These are phyloP conservation scores for Engystomops pustulosus DNA, from an alignment of 2,113 vertebrate genomes.

Conservation along the genomic window DNA sequence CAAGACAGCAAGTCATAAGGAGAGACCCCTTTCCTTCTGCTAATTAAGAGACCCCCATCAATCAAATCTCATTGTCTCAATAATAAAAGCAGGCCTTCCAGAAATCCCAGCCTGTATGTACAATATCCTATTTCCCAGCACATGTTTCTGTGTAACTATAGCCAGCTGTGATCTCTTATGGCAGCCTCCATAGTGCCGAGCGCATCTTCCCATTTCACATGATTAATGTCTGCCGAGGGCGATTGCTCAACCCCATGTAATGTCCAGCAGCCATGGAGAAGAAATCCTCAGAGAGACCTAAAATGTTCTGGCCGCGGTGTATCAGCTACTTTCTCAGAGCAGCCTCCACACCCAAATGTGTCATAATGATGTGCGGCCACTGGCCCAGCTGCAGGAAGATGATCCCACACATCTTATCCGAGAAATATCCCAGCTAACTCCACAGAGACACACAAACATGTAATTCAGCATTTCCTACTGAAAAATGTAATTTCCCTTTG, in stretches of 20 bases:
- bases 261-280: not conserved
- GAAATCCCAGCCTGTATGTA: not conserved
- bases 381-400: not conserved
- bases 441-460: not conserved
- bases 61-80: too few relatives aligned
- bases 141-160: not conserved
- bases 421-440: not conserved
- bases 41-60: not conserved
- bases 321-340: slow-evolving; percentile 27
- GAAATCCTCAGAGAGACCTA: not conserved
- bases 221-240: not conserved
- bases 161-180: not conserved
- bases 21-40: too few relatives aligned
- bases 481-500: too few relatives aligned
- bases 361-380: not conserved
- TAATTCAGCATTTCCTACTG: not conserved
- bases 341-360: slow-evolving; percentile 34
- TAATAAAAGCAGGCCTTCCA: too few relatives aligned
- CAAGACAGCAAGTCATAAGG: too few relatives aligned
- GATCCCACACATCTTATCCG: not conserved
- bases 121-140: not conserved
- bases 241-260: not conserved
- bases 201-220: not conserved
- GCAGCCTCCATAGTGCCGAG: not conserved
- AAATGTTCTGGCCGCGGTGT: slow-evolving; percentile 1